Conservation (phyloP, 2,113 vertebrate species). For the Uria lomvia region DNA sequence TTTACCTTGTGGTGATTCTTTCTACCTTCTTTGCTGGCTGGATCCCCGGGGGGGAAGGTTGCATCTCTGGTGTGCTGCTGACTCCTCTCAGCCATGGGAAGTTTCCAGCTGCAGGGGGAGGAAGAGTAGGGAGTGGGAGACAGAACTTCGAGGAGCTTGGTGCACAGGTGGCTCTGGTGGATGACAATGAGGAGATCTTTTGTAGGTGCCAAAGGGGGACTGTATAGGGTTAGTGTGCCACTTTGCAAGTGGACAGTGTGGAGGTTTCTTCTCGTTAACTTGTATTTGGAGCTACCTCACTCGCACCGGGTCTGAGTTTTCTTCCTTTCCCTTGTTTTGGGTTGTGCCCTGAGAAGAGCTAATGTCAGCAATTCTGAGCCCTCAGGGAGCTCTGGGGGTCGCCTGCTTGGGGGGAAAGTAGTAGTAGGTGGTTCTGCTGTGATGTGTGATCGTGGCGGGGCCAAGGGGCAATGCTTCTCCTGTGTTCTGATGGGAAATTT, state of each 20-base stretch:
- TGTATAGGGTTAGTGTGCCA: background rate
- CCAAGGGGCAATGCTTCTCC: background rate
- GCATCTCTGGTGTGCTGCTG: background rate
- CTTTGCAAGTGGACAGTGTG: background rate
- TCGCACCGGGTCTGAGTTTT: rapidly evolving
- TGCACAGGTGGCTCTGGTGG: background rate
- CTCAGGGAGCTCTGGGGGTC: background rate
- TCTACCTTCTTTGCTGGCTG: background rate
- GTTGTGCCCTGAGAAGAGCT: background rate
- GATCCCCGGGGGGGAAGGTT: background rate
- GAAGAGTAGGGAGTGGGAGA: background rate
- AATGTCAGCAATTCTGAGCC: background rate
- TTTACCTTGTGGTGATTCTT: background rate
- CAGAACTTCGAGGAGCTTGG: background rate
- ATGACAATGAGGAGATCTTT: background rate
- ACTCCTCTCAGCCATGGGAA: background rate
- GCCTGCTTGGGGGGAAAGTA: rapidly evolving
- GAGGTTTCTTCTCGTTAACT: background rate
- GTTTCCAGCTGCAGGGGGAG: background rate
- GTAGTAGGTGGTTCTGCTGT: background rate
- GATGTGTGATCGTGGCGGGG: background rate
- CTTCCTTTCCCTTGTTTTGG: background rate
- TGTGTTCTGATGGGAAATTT: background rate
- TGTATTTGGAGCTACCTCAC: background rate
- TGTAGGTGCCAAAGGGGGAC: background rate